Evolutionary conservation across 2,888 invertebrate species (phyloP).

Genomic region (Melinopterus prodromus): DNA sequence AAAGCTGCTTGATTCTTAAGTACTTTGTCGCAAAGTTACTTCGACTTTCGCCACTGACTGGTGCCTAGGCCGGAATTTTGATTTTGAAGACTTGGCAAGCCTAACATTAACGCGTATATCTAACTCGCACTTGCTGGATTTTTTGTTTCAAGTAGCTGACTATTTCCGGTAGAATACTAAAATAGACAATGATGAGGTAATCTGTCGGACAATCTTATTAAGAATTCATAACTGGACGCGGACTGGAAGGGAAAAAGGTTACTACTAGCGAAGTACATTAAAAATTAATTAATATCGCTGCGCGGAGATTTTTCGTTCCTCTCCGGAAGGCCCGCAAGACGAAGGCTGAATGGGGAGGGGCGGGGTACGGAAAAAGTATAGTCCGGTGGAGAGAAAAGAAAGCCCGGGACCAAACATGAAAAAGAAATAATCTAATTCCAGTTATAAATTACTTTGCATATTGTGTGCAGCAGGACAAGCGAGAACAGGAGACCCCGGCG

Average conservation of each 20-base stretch:
- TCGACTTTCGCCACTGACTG: too few relatives aligned
- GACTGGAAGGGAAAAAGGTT: constrained; percentile 64
- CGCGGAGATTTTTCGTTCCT: constrained; percentile 50
- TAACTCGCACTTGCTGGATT: background rate
- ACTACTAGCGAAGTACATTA: constrained; percentile 55
- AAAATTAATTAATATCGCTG: constrained; percentile 55
- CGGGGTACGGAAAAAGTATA: constrained; percentile 23
- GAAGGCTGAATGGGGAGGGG: constrained; percentile 9
- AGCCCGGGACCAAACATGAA: constrained; percentile 24
- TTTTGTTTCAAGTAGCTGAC: background rate
- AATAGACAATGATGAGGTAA: constrained; percentile 60
- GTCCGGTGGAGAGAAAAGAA: constrained; percentile 15
- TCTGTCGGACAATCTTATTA: constrained; percentile 70
- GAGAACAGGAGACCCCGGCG: background rate
- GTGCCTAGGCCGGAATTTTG: too few relatives aligned
- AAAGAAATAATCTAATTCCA: constrained; percentile 32
- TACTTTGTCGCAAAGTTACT: too few relatives aligned
- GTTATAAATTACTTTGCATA: constrained; percentile 36
- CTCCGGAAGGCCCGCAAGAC: constrained; percentile 24
- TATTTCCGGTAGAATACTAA: constrained; percentile 37
- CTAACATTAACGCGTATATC: background rate
- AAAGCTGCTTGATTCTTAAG: too few relatives aligned
- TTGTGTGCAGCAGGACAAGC: constrained; percentile 20
- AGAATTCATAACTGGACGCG: constrained; percentile 68
- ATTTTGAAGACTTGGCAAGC: too few relatives aligned